These are phyloP conservation scores for Sminthurides bifidus DNA, from an alignment of 1,140 invertebrate genomes.

Conservation along the genomic window DNA sequence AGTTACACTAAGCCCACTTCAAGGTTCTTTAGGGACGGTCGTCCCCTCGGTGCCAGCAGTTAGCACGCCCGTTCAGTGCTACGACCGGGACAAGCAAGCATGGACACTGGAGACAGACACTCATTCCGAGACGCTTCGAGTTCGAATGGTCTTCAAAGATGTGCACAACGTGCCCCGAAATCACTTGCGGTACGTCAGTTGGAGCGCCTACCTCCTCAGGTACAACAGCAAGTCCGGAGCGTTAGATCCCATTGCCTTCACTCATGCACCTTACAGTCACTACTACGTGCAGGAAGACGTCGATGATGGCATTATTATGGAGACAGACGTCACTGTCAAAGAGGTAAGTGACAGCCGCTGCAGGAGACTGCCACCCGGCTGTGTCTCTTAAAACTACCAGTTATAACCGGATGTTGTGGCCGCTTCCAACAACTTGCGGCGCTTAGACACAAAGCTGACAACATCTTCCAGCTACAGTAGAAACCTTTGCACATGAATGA, in stretches of 20 bases:
- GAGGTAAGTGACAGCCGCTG: constrained; percentile 44
- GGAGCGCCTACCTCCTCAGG: constrained; percentile 59
- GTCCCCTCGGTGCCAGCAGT: constrained; percentile 1
- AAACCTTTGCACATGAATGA: too few species aligned
- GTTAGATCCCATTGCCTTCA: constrained; percentile 49
- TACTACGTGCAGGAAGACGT: constrained; percentile 72
- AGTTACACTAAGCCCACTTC: constrained; percentile 41
- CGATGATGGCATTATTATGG: constrained; percentile 74
- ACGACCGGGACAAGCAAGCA: constrained; percentile 71
- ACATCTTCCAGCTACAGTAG: too few species aligned
- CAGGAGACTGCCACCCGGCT: too few species aligned
- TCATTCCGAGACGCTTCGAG: constrained; percentile 60
- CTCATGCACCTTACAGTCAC: constrained; percentile 60
- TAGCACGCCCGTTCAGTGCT: constrained; percentile 50
- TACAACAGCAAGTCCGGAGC: constrained; percentile 39
- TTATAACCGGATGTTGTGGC: too few species aligned
- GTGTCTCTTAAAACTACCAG: too few species aligned
- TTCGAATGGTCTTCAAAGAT: constrained; percentile 72
- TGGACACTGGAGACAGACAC: constrained; percentile 70
- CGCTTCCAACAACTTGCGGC: too few species aligned
- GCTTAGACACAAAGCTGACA: too few species aligned
- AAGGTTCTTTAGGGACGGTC: constrained; percentile 4
- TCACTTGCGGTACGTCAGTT: constrained; percentile 66
- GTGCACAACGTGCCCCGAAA: constrained; percentile 73
- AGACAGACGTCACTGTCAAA: constrained; percentile 62